Conservation (phyloP, 2,797 vertebrate species). For the Dendrocincla fuliginosa region DNA sequence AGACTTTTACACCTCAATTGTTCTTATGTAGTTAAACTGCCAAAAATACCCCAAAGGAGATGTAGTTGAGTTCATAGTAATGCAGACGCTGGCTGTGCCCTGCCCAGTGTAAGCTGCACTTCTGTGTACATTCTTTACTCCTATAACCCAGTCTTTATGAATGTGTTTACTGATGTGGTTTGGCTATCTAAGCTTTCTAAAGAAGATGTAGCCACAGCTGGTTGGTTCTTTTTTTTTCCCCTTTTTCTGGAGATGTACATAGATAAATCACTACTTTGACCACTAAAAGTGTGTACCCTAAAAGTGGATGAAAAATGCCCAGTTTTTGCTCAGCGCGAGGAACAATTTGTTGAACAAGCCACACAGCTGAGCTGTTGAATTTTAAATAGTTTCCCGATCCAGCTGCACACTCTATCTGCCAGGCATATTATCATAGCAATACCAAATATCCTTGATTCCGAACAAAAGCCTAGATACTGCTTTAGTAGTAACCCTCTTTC, state of each 20-base stretch:
- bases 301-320: neutral
- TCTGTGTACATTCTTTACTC: neutral
- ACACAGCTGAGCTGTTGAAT: neutral
- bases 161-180: neutral
- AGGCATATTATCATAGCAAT: neutral
- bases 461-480: neutral
- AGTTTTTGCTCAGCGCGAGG: neutral
- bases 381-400: neutral
- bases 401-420: neutral
- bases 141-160: neutral
- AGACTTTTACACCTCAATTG: neutral
- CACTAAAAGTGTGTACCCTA: neutral
- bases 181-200: neutral
- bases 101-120: neutral
- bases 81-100: neutral
- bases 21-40: neutral
- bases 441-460: neutral
- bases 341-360: neutral
- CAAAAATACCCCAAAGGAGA: neutral
- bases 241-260: neutral
- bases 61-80: neutral
- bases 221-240: neutral
- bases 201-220: neutral
- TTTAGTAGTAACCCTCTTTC: neutral
- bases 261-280: neutral